Evolutionary conservation across 2,113 vertebrate species (phyloP), one percentile per base, ranked within the genome.

Genomic region (Rhea americana): DNA sequence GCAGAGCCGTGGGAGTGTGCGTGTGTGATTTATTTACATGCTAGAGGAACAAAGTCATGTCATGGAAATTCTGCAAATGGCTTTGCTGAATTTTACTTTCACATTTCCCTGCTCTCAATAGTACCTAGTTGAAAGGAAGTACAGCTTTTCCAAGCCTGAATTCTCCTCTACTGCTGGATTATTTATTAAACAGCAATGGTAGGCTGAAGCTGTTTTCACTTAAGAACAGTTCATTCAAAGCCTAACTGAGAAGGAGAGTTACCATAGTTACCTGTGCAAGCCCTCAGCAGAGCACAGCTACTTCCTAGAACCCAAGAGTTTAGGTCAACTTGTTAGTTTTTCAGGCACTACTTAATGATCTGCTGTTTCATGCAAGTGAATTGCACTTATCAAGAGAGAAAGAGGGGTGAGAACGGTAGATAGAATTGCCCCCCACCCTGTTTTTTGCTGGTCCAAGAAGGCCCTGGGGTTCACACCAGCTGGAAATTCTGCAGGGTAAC

Each of bases 241-340:
- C 93, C 85, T 91, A 95, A 95, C 16, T 0, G 96, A 96, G 94
- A 94, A 94, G 95, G 88, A 90, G 94, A 95, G 97, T 97, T 97
- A 93, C 97, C 97, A 97, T 97, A 97, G 97, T 94, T 97, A 97
- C 97, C 96, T 97, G 89, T 84, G 91, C 77, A 93, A 79, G 78
- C 96, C 91, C 95, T 96, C 93, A 89, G 94, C 93, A 94, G 80
- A 94, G 94, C 92, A 94, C 91, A 95, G 87, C 78, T 92, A 89
- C 93, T 39, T 95, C 22, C 93, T 96, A 91, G 82, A 95, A 87
- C 96, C 91, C 93, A 94, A 93, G 96, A 96, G 92, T 95, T 97
- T 95, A 95, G 96, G 97, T 96, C 95, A 97, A 76, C 89, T 93
- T 94, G 93, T 80, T 90, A 96, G 94, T 97, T 96, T 94, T 93